Evolutionary conservation across 2,888 invertebrate species (phyloP).

Genomic region (Apantesis nais): DNA sequence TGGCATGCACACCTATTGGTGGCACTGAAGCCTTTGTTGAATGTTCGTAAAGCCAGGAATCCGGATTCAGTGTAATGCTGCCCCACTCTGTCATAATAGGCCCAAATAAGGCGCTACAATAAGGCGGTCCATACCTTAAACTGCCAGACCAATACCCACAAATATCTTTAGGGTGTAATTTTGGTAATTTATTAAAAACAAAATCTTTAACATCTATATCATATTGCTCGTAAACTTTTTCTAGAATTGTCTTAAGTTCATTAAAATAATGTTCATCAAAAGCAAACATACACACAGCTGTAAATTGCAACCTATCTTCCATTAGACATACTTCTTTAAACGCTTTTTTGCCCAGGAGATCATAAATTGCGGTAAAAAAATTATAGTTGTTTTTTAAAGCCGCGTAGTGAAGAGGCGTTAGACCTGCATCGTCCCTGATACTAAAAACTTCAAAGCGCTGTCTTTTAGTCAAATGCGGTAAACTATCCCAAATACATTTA

Average conservation of each 20-base stretch:
- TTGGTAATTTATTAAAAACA: background rate
- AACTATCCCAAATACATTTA: background rate
- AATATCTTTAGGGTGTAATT: conserved; percentile 7
- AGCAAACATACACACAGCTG: background rate
- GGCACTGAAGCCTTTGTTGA: background rate
- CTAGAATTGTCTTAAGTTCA: background rate
- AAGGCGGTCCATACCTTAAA: background rate
- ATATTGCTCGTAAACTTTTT: background rate
- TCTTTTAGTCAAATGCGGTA: background rate
- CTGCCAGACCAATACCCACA: background rate
- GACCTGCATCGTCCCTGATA: background rate
- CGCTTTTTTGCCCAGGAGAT: background rate
- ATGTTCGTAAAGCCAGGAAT: background rate
- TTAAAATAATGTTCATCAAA: background rate
- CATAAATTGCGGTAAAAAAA: background rate
- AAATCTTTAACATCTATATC: conserved; percentile 4
- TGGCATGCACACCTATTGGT: background rate
- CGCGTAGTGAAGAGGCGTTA: conserved; percentile 4
- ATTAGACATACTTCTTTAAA: background rate
- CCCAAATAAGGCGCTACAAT: background rate
- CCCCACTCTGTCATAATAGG: background rate
- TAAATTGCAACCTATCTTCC: background rate
- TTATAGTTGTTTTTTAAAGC: background rate
- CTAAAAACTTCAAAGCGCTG: conserved; percentile 1
- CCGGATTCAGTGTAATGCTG: background rate